A percentile compares a stretch with the other conserved stretches of the same genome.
These are phyloP conservation scores for Lophochroa leadbeateri DNA, from an alignment of 2,113 vertebrate genomes.

Conservation along the genomic window DNA sequence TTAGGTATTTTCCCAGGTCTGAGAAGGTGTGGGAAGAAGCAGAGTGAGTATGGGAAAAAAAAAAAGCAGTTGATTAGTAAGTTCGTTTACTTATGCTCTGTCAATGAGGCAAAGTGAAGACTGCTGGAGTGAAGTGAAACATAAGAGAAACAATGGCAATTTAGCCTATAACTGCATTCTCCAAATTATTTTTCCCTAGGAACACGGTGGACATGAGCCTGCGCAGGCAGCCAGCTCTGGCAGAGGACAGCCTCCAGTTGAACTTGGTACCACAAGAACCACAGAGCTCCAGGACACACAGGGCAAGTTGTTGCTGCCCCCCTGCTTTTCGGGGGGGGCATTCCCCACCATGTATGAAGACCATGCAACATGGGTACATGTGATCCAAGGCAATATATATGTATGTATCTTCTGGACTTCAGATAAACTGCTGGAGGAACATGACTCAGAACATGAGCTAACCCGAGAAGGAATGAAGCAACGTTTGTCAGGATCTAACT, in stretches of 20 bases:
- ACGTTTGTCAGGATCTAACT: background rate
- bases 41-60: background rate
- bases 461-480: background rate
- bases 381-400: background rate
- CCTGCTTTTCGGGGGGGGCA: background rate
- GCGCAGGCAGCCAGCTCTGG: background rate
- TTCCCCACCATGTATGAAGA: background rate
- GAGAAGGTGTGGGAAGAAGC: background rate
- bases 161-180: background rate
- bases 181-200: background rate
- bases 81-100: background rate
- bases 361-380: background rate
- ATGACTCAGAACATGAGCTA: background rate
- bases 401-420: background rate
- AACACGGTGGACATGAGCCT: background rate
- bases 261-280: background rate
- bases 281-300: background rate
- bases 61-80: conserved; percentile 9
- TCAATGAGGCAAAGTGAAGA: background rate
- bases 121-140: background rate
- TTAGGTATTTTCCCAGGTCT: background rate
- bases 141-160: background rate
- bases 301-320: background rate
- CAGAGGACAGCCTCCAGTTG: background rate
- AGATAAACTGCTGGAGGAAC: background rate